phyloP scores from a whole-genome alignment of 2,888 invertebrate genomes.

The Zhuqinia jingwanae region DNA sequence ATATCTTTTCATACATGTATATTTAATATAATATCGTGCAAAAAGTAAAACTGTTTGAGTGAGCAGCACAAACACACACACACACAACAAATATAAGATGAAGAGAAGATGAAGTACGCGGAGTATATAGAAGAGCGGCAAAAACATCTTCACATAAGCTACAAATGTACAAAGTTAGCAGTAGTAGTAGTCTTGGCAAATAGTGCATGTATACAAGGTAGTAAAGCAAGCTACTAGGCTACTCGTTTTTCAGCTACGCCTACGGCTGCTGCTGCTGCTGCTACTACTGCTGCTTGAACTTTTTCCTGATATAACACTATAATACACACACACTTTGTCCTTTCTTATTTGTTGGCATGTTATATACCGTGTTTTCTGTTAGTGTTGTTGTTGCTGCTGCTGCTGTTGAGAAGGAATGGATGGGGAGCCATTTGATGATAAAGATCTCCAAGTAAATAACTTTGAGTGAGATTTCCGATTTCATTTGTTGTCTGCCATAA shows the following conservation, averaged over 20 bases:
- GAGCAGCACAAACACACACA: not conserved
- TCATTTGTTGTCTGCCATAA: constrained; percentile 69
- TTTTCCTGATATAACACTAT: not conserved
- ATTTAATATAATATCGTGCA: too few relatives aligned
- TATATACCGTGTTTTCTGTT: too few relatives aligned
- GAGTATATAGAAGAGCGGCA: too few relatives aligned
- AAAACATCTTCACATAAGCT: too few relatives aligned
- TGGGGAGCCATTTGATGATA: constrained; percentile 62
- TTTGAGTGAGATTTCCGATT: constrained; percentile 73
- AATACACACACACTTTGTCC: too few relatives aligned
- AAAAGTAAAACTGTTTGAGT: not conserved
- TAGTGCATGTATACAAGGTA: not conserved
- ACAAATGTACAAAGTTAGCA: too few relatives aligned
- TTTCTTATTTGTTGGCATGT: constrained; percentile 3
- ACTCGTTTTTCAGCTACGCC: not conserved
- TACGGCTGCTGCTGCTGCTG: not conserved
- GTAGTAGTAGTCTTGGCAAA: too few relatives aligned
- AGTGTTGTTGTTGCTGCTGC: constrained; percentile 3
- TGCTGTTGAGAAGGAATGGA: constrained; percentile 51
- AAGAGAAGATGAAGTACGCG: not conserved
- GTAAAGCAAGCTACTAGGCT: constrained; percentile 13
- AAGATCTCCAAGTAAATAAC: constrained; percentile 71
- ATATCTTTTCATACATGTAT: not conserved
- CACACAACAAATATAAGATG: not conserved
- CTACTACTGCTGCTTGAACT: not conserved